Evolutionary conservation across 2,797 vertebrate species (phyloP).

Genomic region (Phrynocephalus forsythii): DNA sequence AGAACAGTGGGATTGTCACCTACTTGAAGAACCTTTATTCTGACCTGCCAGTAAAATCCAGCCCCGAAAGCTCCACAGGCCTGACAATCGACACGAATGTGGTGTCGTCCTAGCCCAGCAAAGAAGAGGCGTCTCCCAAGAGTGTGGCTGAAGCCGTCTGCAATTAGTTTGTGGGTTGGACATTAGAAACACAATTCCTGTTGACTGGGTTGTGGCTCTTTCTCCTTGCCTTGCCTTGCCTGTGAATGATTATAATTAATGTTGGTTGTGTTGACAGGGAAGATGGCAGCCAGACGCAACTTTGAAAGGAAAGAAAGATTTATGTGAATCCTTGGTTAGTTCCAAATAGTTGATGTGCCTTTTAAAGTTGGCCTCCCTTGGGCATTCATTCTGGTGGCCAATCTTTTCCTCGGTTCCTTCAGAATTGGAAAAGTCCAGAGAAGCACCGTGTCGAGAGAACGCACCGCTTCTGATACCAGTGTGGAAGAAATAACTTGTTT

Average conservation of each 20-base stretch:
- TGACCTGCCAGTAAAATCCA: background rate
- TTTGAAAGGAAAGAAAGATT: background rate
- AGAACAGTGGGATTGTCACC: background rate
- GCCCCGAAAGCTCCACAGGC: background rate
- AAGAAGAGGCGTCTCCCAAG: background rate
- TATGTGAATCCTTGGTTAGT: background rate
- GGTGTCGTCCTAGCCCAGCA: background rate
- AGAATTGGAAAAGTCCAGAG: background rate
- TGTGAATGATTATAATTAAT: background rate
- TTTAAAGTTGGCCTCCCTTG: background rate
- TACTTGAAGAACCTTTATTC: slow-evolving; percentile 16
- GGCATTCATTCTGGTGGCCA: background rate
- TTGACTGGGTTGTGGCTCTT: background rate
- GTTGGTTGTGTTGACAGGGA: background rate
- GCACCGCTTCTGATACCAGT: background rate
- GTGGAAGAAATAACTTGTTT: background rate
- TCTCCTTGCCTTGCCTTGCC: background rate
- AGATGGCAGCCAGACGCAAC: too few relatives aligned
- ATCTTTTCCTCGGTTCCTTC: background rate
- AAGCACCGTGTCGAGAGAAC: too few relatives aligned
- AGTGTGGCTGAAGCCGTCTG: background rate
- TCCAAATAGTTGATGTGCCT: background rate
- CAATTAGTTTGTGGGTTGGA: too few relatives aligned
- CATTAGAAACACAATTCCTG: background rate
- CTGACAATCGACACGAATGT: background rate